phyloP scores from a whole-genome alignment of 1,140 invertebrate genomes.

The Caenorhabditis latens region DNA sequence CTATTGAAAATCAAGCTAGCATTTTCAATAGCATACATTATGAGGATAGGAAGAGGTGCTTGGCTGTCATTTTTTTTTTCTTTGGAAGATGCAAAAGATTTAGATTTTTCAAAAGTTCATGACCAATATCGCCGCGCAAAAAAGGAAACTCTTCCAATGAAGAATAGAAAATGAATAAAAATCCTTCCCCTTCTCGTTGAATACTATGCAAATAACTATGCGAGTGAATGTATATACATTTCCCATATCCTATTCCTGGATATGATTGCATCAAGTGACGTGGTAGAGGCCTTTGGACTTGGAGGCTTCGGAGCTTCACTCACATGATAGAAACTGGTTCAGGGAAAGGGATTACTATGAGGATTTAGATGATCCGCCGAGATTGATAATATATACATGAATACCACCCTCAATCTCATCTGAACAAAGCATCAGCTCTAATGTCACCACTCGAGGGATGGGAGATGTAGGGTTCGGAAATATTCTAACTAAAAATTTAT shows the following conservation, averaged over 20 bases:
- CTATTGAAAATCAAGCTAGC: background rate
- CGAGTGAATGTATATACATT: slow-evolving; percentile 10
- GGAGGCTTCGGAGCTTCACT: background rate
- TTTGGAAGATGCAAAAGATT: too few relatives aligned
- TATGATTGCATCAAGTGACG: slow-evolving; percentile 54
- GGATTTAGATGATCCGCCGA: background rate
- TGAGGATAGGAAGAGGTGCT: background rate
- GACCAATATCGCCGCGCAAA: too few relatives aligned
- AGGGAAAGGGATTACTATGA: slow-evolving; percentile 10
- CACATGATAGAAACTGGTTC: background rate
- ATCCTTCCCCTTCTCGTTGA: background rate
- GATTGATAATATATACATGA: background rate
- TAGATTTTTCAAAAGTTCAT: too few relatives aligned
- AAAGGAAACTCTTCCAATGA: background rate
- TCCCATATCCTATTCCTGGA: slow-evolving; percentile 49
- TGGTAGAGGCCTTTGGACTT: background rate
- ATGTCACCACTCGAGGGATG: background rate
- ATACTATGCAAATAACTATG: slow-evolving; percentile 24
- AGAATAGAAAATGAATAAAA: slow-evolving; percentile 36
- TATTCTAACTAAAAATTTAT: background rate
- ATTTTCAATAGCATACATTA: background rate
- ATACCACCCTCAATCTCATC: slow-evolving; percentile 21
- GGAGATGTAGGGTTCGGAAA: background rate
- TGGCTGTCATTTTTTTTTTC: too few relatives aligned
- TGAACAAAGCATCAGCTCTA: background rate